Conservation (phyloP, 2,797 vertebrate species). For the Liparis tanakae region DNA sequence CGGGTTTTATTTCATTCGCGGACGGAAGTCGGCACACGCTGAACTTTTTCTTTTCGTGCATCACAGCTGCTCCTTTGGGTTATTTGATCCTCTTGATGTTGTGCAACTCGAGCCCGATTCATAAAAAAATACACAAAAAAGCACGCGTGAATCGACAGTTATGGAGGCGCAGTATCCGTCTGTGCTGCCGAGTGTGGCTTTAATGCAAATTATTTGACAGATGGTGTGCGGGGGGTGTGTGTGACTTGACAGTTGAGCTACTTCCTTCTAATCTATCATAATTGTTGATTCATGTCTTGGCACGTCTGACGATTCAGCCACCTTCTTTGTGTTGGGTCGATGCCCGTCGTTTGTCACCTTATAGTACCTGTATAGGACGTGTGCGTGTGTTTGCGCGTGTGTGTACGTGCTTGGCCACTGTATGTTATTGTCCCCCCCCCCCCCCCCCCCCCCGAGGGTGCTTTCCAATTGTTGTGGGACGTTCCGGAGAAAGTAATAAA, state of each 20-base stretch:
- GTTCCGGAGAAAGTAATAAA: background rate
- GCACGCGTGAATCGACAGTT: background rate
- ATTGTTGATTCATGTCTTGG: slow-evolving; percentile 27
- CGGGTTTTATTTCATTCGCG: background rate
- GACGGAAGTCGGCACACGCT: background rate
- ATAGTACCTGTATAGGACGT: background rate
- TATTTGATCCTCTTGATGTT: background rate
- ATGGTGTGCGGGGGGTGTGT: no score
- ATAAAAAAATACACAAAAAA: slow-evolving; percentile 11
- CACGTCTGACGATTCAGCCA: background rate
- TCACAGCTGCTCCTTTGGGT: background rate
- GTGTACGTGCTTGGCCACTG: background rate
- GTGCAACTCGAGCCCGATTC: background rate
- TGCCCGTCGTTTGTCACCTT: background rate
- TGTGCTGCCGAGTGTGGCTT: background rate
- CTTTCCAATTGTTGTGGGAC: background rate
- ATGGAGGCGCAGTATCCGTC: background rate
- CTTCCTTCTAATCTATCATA: background rate
- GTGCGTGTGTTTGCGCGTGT: slow-evolving; percentile 18
- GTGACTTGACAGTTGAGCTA: background rate
- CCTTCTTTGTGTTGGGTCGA: background rate
- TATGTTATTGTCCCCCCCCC: background rate
- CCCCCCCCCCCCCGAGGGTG: no score
- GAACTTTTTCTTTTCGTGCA: background rate
- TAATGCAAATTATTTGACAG: background rate